Conservation (phyloP, 2,888 invertebrate species). For the Automeris io region DNA sequence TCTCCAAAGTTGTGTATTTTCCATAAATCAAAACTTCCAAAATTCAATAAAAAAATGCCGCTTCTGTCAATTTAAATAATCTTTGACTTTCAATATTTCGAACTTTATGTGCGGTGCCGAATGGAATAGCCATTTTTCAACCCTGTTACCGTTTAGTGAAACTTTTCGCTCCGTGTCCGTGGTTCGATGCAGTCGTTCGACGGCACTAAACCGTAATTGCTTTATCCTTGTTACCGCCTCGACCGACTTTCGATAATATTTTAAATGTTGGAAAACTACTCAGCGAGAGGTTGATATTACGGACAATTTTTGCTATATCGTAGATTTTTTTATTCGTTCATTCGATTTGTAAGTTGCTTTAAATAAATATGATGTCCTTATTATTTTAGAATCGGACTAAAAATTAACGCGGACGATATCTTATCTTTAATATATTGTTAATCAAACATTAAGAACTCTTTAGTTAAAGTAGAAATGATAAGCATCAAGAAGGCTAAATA, state of each 20-base stretch:
- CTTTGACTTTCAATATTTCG: constrained; percentile 15
- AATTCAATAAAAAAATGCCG: background rate
- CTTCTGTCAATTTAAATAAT: constrained; percentile 15
- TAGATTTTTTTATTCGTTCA: constrained; percentile 4
- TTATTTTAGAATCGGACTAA: no score
- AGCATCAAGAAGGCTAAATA: no score
- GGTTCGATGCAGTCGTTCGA: constrained; percentile 22
- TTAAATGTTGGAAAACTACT: background rate
- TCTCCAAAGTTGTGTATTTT: no score
- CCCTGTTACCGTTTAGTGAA: constrained; percentile 20
- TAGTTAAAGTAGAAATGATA: no score
- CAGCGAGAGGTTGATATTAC: background rate
- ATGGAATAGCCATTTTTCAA: constrained; percentile 27
- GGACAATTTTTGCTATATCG: no score
- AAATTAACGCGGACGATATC: no score
- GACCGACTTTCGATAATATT: constrained; percentile 6
- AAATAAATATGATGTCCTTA: no score
- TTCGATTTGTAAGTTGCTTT: no score
- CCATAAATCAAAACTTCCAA: no score
- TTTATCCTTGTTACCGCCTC: constrained; percentile 26
- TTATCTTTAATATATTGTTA: no score
- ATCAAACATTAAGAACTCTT: no score
- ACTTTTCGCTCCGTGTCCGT: constrained; percentile 21
- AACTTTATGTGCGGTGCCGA: constrained; percentile 14
- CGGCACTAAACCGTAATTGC: constrained; percentile 28